A percentile compares a stretch with the other conserved stretches of the same genome.
phyloP scores from a whole-genome alignment of 23 tunicate genomes.

The Styela plicata region DNA sequence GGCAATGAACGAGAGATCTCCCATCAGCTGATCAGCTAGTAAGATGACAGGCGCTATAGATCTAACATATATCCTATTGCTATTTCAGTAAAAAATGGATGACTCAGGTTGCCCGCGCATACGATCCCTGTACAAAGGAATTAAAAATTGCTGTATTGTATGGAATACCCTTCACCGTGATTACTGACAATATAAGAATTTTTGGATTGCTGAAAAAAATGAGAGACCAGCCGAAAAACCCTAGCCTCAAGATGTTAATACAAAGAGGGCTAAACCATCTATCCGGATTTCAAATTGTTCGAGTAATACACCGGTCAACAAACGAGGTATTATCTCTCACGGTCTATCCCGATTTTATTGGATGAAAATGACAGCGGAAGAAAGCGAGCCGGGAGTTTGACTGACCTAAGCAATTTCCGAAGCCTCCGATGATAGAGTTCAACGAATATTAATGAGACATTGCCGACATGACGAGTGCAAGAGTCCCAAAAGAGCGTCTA shows the following conservation, averaged over 20 bases:
- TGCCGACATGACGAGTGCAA: background rate
- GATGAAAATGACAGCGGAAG: conserved; percentile 12
- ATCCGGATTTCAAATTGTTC: conserved; percentile 10
- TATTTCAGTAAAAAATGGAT: too few species aligned
- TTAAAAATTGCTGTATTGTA: too few species aligned
- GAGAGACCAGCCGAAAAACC: background rate
- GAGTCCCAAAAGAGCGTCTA: background rate
- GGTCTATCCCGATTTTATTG: conserved; percentile 8
- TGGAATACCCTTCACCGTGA: too few species aligned
- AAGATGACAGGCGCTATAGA: too few species aligned
- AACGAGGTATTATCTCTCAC: conserved; percentile 2
- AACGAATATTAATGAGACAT: background rate
- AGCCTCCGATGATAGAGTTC: background rate
- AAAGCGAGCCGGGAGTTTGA: background rate
- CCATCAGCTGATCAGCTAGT: too few species aligned
- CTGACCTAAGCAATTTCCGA: background rate
- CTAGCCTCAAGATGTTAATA: background rate
- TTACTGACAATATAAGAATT: background rate
- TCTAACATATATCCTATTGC: too few species aligned
- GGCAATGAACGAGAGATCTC: too few species aligned
- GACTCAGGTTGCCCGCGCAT: too few species aligned
- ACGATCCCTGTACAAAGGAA: too few species aligned
- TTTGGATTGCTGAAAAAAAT: conserved; percentile 3
- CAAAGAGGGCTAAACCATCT: conserved; percentile 20
- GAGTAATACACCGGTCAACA: background rate